Evolutionary conservation across 2,113 vertebrate species (phyloP).

Genomic region (Mobula hypostoma): DNA sequence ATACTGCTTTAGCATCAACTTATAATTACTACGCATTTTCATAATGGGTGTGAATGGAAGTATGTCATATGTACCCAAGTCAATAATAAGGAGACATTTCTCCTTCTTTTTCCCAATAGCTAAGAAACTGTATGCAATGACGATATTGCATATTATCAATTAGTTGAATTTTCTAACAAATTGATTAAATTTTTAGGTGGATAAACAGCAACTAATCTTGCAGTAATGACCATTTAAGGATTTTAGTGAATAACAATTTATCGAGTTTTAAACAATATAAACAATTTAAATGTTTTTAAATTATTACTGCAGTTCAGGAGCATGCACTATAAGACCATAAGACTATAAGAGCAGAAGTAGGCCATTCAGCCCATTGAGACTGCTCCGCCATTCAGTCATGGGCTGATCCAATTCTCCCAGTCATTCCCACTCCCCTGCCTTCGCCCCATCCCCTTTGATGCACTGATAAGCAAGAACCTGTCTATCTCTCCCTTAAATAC

Average conservation of each 20-base stretch:
- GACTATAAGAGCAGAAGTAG: too few species aligned
- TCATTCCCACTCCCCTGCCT: too few species aligned
- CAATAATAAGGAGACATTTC: not conserved
- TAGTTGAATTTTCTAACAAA: not conserved
- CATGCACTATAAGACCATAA: too few species aligned
- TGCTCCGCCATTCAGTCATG: too few species aligned
- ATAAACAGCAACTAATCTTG: not conserved
- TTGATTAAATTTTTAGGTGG: not conserved
- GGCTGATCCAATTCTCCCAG: too few species aligned
- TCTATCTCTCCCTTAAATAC: too few species aligned
- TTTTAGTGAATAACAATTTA: not conserved
- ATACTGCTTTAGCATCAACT: too few species aligned
- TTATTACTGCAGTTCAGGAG: not conserved
- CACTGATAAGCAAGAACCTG: too few species aligned
- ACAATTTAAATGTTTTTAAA: not conserved
- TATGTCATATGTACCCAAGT: not conserved
- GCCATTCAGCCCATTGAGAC: too few species aligned
- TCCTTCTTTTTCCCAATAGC: not conserved
- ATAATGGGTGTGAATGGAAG: not conserved
- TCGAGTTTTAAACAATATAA: not conserved
- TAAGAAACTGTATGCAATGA: not conserved
- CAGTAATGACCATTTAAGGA: not conserved
- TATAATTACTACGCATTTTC: too few species aligned
- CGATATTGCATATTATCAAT: too few species aligned
- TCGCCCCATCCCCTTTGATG: too few species aligned